Base-by-base conservation (phyloP, 2,797 vertebrate genomes). In the Typhlichthys eigenmanni region DNA sequence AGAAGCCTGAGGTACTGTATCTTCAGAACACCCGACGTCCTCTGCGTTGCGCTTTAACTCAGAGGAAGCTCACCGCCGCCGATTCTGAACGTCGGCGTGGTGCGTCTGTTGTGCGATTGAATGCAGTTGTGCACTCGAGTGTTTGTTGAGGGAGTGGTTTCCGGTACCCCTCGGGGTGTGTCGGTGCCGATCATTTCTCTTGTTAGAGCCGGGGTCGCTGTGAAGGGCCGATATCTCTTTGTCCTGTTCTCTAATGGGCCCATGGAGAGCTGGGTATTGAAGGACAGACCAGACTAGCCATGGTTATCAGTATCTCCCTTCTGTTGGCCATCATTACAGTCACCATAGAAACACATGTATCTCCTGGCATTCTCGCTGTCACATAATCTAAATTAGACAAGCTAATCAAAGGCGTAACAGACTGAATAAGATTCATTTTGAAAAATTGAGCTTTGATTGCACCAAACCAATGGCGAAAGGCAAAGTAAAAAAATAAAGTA, bases 21-120 rank as follows among this genome's bases (percentile, higher is more conserved):
- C 85, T 87, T 80, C 78, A 71, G 57, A 78, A 85, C 9, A 87
- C 79, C 79, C 73, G 72, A 84, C 79, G 78, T 87, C 86, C 58
- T 77, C 24, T 24, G 24, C 83, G 83, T 85, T 83, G 75, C 2
- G 29, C 47, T 78, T 66, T 66, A 51, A 72, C 68, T 81, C 51
- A 7, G 64, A 73, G 48, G 55, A 74, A 81, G 75, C 76, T 82
- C 78, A 71, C 82, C 82, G 85, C 83, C 72, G 59, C 70, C 80
- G 45, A 19, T 64, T 64, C 80, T 81, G 71, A 86, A 81, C 80
- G 75, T 34, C 3, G 1, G 68, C 64, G 60, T 66, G 13, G 51
- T 48, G 47, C 55, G 48, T 56, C 43, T 51, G 47, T 66, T 13
- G 19, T 57, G 55, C n/a, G 47, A 29, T 17, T 49, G 17, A 10